Base-by-base conservation (phyloP, 1,140 invertebrate species). In the Calliopsis andreniformis region DNA sequence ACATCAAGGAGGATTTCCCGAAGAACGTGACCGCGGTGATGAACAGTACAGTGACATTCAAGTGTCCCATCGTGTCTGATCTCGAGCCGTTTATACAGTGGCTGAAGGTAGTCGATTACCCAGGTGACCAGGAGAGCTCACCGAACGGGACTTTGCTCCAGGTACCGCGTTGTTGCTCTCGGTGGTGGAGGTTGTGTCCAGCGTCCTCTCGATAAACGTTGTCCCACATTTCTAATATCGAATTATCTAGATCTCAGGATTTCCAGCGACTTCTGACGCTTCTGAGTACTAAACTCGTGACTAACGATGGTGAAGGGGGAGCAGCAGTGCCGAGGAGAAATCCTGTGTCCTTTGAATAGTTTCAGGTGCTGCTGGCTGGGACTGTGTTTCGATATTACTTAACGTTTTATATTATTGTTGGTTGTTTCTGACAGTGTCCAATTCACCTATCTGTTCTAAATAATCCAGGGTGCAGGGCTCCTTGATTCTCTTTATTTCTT, bases 1-100 rank as follows among this genome's bases (percentile, higher is more conserved):
- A 96, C 86, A 96, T 97, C 85, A 95, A 95, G 88, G 94, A 94
- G 78, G 95, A 95, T 23, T 96, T 94, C 91, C 96, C 96, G 28
- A 94, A 95, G 78, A 98, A 98, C 89, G 91, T 95, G 79, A 98
- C 96, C 1, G 95, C 94, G 18, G 78, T 94, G 68, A 92, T 95
- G 7, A 95, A 96, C 86, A 93, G 94, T 25, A 95, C 93, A n/a
- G 95, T 94, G 28, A 91, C 82, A 32, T 95, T 98, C 80, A 93
- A 94, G 79, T 98, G 96, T 91, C 95, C 94, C 43, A 92, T 92
- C 78, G 93, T 96, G 2, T 95, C 95, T 5, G 96, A 97, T 87
- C 89, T 96, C 61, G 96, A 96, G 86, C 95, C 96, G 0, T 94
- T 93, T 79, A 93, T 97, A 51, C 93, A 94, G 61, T 98, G 97